Percentiles rank a stretch among this genome's conserved stretches.
These are phyloP conservation scores for Helicoverpa zea DNA, from an alignment of 1,140 invertebrate species.

Conservation along the genomic window DNA sequence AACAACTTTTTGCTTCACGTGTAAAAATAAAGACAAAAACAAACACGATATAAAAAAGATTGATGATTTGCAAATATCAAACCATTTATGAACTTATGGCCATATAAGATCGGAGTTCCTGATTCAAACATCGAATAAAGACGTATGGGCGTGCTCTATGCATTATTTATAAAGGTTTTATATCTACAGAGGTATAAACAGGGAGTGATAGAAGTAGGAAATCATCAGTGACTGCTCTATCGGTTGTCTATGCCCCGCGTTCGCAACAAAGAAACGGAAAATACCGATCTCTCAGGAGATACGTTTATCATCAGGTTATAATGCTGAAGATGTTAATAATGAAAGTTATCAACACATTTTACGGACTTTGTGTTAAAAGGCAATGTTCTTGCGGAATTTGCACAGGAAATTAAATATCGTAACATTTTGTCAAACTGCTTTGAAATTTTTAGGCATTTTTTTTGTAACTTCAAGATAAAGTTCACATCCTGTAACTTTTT, in stretches of 20 bases:
- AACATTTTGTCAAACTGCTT: background rate
- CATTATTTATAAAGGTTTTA: slow-evolving; percentile 40
- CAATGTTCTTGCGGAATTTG: background rate
- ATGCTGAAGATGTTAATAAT: background rate
- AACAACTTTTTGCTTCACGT: slow-evolving; percentile 11
- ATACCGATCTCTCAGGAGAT: slow-evolving; percentile 28
- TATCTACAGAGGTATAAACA: background rate
- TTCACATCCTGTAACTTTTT: background rate
- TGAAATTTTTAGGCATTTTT: too few species aligned
- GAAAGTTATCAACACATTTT: slow-evolving; percentile 18
- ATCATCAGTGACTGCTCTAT: slow-evolving; percentile 4
- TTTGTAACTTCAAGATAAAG: background rate
- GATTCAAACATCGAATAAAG: slow-evolving; percentile 20
- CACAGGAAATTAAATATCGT: slow-evolving; percentile 13
- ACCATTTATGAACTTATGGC: background rate
- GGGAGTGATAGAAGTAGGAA: slow-evolving; percentile 42
- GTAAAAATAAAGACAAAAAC: background rate
- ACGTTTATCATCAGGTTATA: background rate
- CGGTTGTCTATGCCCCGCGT: slow-evolving; percentile 4
- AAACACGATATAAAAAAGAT: background rate
- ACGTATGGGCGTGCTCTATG: slow-evolving; percentile 23
- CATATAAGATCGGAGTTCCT: slow-evolving; percentile 30
- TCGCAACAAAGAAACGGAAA: slow-evolving; percentile 42
- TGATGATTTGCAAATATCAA: slow-evolving; percentile 19
- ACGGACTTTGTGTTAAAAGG: slow-evolving; percentile 24